Evolutionary conservation across 37 sponge, comb jelly and placozoan genomes (phyloP).

Genomic region (Amphimedon queenslandica): DNA sequence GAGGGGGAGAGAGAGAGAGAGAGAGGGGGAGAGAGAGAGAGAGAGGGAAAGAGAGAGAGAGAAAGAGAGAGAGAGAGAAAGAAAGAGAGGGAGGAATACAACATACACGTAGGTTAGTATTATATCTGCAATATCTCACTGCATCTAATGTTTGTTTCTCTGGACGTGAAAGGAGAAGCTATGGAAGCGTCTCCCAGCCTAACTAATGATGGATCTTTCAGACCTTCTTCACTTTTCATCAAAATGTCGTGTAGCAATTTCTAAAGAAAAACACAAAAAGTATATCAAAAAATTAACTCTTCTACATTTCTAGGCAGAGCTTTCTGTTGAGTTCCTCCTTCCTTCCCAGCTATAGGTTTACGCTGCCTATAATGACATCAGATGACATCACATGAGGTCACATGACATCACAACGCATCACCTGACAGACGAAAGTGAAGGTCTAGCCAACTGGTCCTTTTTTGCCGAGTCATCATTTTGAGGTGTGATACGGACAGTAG

Average conservation of each 20-base stretch:
- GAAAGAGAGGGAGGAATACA: not conserved
- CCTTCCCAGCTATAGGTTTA: not conserved
- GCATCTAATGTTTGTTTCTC: slow-evolving; percentile 73
- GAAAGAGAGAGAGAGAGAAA: not conserved
- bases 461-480: not conserved
- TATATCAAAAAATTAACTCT: not conserved
- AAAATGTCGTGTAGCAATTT: slow-evolving; percentile 44
- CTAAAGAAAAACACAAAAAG: slow-evolving; percentile 22
- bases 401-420: not conserved
- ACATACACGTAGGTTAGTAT: not conserved
- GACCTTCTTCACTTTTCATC: slow-evolving; percentile 51
- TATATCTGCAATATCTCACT: slow-evolving; percentile 58
- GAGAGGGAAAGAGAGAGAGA: not conserved
- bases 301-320: not conserved
- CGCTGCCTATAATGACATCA: not conserved
- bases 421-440: not conserved
- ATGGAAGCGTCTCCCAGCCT: slow-evolving; percentile 98
- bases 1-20: too few relatives aligned
- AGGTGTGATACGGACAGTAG: slow-evolving; percentile 14
- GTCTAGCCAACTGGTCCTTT: not conserved
- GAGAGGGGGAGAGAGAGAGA: too few relatives aligned
- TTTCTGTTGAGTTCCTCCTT: not conserved
- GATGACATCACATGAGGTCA: not conserved
- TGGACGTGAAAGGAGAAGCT: slow-evolving; percentile 96
- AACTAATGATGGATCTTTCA: slow-evolving; percentile 67